Evolutionary conservation across 2,797 vertebrate genomes (phyloP), one percentile per base, ranked within the genome.

Genomic region (Callimico goeldii): DNA sequence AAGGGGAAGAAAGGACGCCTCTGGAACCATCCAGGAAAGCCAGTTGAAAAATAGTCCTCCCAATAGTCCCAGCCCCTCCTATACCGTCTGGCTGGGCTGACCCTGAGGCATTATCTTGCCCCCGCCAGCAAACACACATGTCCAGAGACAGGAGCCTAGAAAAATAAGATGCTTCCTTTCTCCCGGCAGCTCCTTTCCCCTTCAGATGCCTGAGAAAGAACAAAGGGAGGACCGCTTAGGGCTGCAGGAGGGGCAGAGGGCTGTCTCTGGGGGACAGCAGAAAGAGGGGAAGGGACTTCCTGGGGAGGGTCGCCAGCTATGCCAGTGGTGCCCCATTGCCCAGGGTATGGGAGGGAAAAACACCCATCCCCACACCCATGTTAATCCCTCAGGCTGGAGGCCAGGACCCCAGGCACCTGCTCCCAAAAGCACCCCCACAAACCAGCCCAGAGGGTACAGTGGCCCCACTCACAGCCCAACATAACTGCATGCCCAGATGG

Each of bases 211-310:
- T 58, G 58, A 57, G 57, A 30, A 79, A 61, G 75, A 89, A 90
- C 84, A 92, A 76, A 93, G 89, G 72, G 75, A 43, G 58, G 39
- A 0, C 19, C 28, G 24, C 79, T 50, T 12, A 13, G 15, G 36
- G 46, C 13, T 26, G 43, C 58, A 58, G 91, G 55, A 64, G 84
- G 41, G 76, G 33, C 81, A 93, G 92, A 33, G 72, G 43, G 95
- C 90, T 92, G 30, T 98, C 98, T 82, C 79, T 98, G 41, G 98
- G 98, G 91, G 33, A n/a, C 2, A 20, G 20, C 30, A 26, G 81
- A 10, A 2, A 20, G 41, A 39, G 52, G 58, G 26, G 39, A 12
- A 43, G n/a, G 26, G 46, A 75, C 36, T 33, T 48, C 36, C 55
- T 0, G 48, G 80, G 52, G 52, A 46, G 33, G 41, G 61, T 19